Percentiles rank a stretch among this genome's conserved stretches.
phyloP scores from a whole-genome alignment of 2,797 vertebrate genomes.

The Galago senegalensis region DNA sequence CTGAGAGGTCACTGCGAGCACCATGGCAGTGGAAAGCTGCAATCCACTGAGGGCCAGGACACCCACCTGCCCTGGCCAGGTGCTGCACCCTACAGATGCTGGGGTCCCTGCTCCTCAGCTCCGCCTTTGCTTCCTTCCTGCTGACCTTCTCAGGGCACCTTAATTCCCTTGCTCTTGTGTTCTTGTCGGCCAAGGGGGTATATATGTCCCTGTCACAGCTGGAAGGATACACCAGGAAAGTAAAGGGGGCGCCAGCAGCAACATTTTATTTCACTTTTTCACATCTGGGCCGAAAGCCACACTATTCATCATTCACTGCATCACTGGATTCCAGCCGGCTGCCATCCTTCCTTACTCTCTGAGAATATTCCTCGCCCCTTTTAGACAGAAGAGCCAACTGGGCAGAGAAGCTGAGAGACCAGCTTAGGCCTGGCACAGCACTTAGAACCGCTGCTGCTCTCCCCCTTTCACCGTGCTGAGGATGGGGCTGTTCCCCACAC shows the following conservation, averaged over 20 bases:
- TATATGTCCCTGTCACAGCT: accelerated
- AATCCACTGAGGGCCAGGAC: neutral
- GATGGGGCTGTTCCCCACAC: too few relatives aligned
- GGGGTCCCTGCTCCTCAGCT: neutral
- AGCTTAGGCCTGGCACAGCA: neutral
- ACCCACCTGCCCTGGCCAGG: neutral
- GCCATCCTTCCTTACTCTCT: neutral
- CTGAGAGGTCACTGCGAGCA: neutral
- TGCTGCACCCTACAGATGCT: neutral
- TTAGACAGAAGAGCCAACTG: neutral
- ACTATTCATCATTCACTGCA: neutral
- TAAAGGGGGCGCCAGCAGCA: neutral
- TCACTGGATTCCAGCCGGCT: neutral
- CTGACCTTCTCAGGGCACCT: neutral
- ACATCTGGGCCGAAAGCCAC: conserved; percentile 3
- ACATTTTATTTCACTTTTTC: neutral
- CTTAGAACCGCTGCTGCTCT: neutral
- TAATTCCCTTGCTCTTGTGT: neutral
- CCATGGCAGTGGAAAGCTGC: neutral
- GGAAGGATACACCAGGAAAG: neutral
- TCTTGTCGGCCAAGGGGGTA: neutral
- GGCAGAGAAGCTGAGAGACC: neutral
- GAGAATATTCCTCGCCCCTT: neutral
- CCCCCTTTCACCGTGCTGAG: accelerated
- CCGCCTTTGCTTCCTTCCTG: neutral